A percentile compares a stretch with the other conserved stretches of the same genome.
These are phyloP conservation scores for Acanthurus lineatus DNA, from an alignment of 2,797 vertebrate genomes.

Conservation along the genomic window DNA sequence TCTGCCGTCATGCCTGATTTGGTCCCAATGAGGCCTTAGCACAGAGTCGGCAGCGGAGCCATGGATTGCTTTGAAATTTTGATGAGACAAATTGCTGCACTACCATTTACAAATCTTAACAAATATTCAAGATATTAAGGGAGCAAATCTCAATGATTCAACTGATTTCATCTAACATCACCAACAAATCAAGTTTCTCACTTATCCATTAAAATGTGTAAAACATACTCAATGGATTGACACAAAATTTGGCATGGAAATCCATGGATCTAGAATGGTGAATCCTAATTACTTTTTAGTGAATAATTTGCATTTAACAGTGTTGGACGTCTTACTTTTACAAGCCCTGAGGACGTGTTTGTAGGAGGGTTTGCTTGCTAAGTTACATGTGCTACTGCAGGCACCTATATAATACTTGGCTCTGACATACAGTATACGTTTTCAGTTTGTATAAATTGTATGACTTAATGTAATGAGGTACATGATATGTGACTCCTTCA, in stretches of 20 bases:
- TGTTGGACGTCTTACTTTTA: neutral
- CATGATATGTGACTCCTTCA: conserved; percentile 32
- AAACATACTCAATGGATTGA: neutral
- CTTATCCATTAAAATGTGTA: neutral
- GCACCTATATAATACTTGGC: neutral
- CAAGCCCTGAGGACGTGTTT: neutral
- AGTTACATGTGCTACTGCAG: neutral
- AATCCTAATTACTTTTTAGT: neutral
- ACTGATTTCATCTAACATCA: neutral
- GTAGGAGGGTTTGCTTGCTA: neutral
- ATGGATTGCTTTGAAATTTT: neutral
- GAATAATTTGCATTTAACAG: neutral
- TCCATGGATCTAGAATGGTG: neutral
- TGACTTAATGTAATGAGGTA: conserved; percentile 25
- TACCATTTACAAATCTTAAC: neutral
- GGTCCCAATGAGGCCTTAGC: neutral
- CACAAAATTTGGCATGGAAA: neutral
- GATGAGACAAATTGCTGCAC: neutral
- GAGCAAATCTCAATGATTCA: neutral
- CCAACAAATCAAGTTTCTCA: neutral
- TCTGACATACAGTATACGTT: conserved; percentile 6
- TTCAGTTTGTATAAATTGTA: neutral
- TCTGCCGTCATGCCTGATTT: no score
- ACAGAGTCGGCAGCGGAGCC: neutral
- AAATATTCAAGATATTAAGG: neutral